Conservation (phyloP, 2,888 invertebrate genomes). For the Gymnoscelis rufifasciata region DNA sequence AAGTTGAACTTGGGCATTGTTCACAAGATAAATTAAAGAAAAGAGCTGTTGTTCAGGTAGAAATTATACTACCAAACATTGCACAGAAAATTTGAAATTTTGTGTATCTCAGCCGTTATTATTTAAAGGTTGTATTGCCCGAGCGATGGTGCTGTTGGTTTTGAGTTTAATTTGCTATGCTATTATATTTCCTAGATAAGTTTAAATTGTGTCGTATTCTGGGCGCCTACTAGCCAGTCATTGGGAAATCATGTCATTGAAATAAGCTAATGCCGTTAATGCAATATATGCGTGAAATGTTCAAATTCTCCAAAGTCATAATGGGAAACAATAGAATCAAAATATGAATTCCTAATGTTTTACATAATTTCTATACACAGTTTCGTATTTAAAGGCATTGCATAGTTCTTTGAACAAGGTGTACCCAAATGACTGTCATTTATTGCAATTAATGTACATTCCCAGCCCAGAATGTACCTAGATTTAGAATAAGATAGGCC, state of each 20-base stretch:
- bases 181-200: slow-evolving; percentile 17
- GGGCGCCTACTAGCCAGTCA: slow-evolving; percentile 8
- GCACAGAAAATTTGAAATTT: neutral
- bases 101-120: slow-evolving; percentile 20
- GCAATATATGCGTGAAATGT: no score
- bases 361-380: no score
- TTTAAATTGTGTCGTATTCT: slow-evolving; percentile 7
- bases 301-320: no score
- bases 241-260: no score
- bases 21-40: neutral
- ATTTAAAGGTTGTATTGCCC: slow-evolving; percentile 26
- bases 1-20: slow-evolving; percentile 5
- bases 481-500: slow-evolving; percentile 10
- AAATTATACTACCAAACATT: slow-evolving; percentile 1
- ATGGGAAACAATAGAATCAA: no score
- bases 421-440: slow-evolving; percentile 20
- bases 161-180: slow-evolving; percentile 17
- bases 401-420: no score
- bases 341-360: no score
- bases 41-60: neutral
- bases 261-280: no score
- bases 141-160: slow-evolving; percentile 33
- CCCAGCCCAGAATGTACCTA: slow-evolving; percentile 43
- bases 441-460: slow-evolving; percentile 50
- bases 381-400: no score